Evolutionary conservation across 2,888 invertebrate genomes (phyloP).

Genomic region (Campopleginae sp.): DNA sequence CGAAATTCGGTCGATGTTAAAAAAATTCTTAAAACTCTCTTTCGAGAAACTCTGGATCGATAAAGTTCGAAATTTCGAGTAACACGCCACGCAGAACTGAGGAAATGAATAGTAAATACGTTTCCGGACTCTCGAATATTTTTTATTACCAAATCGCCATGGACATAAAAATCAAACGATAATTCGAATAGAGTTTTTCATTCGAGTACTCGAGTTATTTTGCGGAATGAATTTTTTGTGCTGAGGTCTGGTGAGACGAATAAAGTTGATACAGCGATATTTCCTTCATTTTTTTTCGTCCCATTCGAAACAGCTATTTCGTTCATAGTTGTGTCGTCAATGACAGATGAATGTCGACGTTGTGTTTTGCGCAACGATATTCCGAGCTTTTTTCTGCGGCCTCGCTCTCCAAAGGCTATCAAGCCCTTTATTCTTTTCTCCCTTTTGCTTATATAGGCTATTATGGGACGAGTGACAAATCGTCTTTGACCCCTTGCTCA

Average conservation of each 20-base stretch:
- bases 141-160: background rate
- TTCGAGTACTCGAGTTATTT: background rate
- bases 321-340: background rate
- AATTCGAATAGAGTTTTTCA: background rate
- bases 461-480: slow-evolving; percentile 42
- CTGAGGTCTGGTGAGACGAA: background rate
- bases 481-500: slow-evolving; percentile 24
- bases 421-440: slow-evolving; percentile 1
- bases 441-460: slow-evolving; percentile 5
- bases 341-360: slow-evolving; percentile 10
- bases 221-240: background rate
- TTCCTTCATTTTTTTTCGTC: slow-evolving; percentile 5
- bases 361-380: background rate
- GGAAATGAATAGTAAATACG: too few species aligned
- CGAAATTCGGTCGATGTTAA: too few species aligned
- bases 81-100: too few species aligned
- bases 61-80: background rate
- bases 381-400: slow-evolving; percentile 1
- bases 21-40: background rate
- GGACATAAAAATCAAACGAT: background rate
- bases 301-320: slow-evolving; percentile 11
- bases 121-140: background rate
- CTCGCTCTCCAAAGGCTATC: slow-evolving; percentile 5
- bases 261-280: background rate
- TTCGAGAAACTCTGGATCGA: background rate